Conservation (phyloP, 2,113 vertebrate species). For the rat (Rattus norvegicus) region DNA sequence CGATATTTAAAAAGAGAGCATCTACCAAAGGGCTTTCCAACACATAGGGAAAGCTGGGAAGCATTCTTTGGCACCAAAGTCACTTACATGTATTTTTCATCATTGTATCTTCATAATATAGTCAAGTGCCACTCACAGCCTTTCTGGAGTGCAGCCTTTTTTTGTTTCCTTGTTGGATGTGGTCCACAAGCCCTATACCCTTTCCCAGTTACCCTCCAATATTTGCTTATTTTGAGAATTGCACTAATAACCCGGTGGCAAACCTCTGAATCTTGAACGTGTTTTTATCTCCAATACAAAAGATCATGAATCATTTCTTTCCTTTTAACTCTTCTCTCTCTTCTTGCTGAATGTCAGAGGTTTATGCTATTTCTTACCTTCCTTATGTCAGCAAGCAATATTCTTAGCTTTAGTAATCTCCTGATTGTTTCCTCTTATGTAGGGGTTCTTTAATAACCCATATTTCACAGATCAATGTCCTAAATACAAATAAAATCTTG, state of each 20-base stretch:
- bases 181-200: rapidly evolving
- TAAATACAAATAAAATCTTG: neutral
- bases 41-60: rapidly evolving
- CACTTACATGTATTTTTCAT: too few species aligned
- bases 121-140: neutral
- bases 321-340: neutral
- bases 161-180: neutral
- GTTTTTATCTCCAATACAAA: neutral
- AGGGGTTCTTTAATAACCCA: neutral
- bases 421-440: neutral
- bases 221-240: neutral
- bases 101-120: neutral
- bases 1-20: neutral
- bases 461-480: neutral
- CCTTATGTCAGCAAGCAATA: neutral
- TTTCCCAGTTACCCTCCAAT: neutral
- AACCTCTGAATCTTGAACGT: neutral
- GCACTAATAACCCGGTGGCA: neutral
- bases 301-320: neutral
- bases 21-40: neutral
- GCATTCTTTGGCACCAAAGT: neutral
- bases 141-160: neutral
- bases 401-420: neutral
- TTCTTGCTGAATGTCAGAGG: neutral
- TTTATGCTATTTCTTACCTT: neutral